Base-by-base conservation (phyloP, 2,113 vertebrate genomes). In the Parotia lawesii region DNA sequence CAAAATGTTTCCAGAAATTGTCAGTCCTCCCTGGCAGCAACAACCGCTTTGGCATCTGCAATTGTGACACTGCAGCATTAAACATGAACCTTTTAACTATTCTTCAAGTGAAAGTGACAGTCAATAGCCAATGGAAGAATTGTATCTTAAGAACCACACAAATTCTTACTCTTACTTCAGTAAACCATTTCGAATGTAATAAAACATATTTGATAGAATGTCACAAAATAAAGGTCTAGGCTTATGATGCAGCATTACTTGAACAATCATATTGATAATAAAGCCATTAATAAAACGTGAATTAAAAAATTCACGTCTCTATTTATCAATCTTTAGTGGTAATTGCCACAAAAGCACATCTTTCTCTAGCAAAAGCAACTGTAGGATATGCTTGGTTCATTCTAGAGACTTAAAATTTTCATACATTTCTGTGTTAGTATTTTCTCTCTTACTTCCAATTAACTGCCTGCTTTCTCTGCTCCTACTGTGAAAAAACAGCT, bases 71-170 rank as follows among this genome's bases (percentile, higher is more conserved):
- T 44, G 67, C 25, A 65, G 45, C 40, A 35, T 25, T 33, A 69
- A 65, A 25, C 5, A 3, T 2, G 4, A 86, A 31, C 15, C 9
- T 77, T 67, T 65, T 35, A 64, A 57, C 12, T 22, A 10, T 10
- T 35, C 10, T 76, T 56, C 37, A 76, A 47, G 7, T 35, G 11
- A 80, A 78, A 65, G 2, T 28, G 24, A 47, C 24, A 69, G 31
- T 3, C 2, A 0, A 9, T 5, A 65, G 17, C 15, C 2, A 1
- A 11, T 45, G 14, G 16, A 65, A 53, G 28, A 44, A 18, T 3
- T 44, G 11, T 12, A 28, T 9, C 37, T 61, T 19, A 57, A 56
- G 45, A 80, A 62, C 3, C 15, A 44, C 4, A 67, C 2, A 79
- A 82, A 60, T 50, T 33, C 9, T n/a, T 27, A 44, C 12, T 94